A percentile compares a stretch with the other conserved stretches of the same genome.
Evolutionary conservation across 2,888 invertebrate genomes (phyloP).

Genomic region (Andricus curvator): DNA sequence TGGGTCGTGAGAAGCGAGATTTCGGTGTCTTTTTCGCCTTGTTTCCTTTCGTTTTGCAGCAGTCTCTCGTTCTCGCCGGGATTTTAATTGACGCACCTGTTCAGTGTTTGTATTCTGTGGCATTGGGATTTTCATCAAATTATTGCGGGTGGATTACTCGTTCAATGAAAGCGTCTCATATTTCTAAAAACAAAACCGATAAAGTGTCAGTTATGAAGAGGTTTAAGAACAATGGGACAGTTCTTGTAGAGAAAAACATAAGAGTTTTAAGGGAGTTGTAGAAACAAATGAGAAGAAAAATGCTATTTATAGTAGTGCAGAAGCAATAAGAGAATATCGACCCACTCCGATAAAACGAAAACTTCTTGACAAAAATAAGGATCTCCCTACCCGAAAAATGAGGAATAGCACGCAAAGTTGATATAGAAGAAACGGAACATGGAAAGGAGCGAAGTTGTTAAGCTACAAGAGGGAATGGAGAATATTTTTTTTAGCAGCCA

Average conservation of each 20-base stretch:
- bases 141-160: neutral
- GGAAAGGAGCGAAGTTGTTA: neutral
- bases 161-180: neutral
- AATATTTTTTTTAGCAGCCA: conserved; percentile 2
- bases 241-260: neutral
- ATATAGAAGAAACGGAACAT: neutral
- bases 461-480: neutral
- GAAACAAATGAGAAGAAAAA: neutral
- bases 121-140: neutral
- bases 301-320: neutral
- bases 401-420: neutral
- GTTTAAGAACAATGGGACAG: neutral
- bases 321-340: neutral
- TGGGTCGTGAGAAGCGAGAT: conserved; percentile 42
- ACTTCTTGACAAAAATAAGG: neutral
- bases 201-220: neutral
- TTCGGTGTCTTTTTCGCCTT: conserved; percentile 41
- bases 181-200: too few species aligned
- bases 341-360: neutral
- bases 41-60: conserved; percentile 45
- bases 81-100: conserved; percentile 15
- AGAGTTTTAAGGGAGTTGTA: neutral
- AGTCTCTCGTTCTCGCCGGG: neutral
- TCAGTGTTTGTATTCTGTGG: neutral
- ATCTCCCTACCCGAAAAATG: neutral